Evolutionary conservation across 1,140 invertebrate genomes (phyloP), one percentile per base, ranked within the genome.

Genomic region (Aphelinus atriplicis): DNA sequence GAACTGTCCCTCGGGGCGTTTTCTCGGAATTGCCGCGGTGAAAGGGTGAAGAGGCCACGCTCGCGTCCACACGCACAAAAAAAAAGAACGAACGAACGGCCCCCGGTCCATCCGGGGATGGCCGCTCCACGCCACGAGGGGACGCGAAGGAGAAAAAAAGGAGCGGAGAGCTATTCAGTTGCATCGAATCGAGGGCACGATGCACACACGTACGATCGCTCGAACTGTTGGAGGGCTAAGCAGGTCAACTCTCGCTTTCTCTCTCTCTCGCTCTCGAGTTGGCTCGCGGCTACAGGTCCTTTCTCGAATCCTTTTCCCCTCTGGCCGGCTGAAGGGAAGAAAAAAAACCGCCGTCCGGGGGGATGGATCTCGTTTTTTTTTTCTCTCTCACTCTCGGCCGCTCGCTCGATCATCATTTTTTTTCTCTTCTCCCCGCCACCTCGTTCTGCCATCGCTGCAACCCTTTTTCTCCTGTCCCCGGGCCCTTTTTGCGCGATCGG

Each of bases 341-440:
- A 70, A 73, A 69, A 73, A 60, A 48, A 47, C n/a, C 46, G 68
- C 58, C 3, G 47, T 26, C 26, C 55, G 64, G 77, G 82, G 82
- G 82, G 80, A 78, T 78, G 77, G 80, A 83, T 74, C 77, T 82
- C 82, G 85, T 83, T 84, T 82, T 83, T 81, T 81, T 83, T 84
- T 81, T 83, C 85, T 82, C 82, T 81, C 81, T 83, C 85, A 82
- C 82, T 81, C 81, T 78, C 81, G 78, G 83, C 84, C 81, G n/a
- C 47, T 79, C 83, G 80, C 78, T 79, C 81, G 85, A 87, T 87
- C 84, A 82, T 81, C 86, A 85, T 84, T 84, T 79, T 65, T 70
- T 73, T 76, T 84, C 83, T 79, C 61, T 70, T 70, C 73, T 83
- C 85, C 83, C 82, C 73, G 86, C 84, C 84, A 83, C 83, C 84